Conservation (phyloP, 2,888 invertebrate species). For the Coecobrya sp. region DNA sequence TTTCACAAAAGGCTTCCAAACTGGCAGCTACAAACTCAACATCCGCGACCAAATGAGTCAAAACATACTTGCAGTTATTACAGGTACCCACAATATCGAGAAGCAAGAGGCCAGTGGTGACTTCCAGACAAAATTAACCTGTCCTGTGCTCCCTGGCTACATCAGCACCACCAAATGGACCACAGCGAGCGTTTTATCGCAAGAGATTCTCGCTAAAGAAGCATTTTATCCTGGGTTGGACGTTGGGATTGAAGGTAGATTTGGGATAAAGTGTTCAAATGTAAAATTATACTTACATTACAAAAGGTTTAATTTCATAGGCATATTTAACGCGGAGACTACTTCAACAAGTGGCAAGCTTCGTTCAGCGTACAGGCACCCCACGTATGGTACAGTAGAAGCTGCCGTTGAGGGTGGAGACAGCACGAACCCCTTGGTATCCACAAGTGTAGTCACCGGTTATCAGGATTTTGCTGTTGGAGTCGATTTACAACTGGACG, state of each 20-base stretch:
- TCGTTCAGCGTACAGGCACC: slow-evolving; percentile 43
- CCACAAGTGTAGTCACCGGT: slow-evolving; percentile 41
- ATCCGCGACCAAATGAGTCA: slow-evolving; percentile 50
- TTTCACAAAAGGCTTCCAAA: slow-evolving; percentile 78
- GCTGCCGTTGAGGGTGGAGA: slow-evolving; percentile 58
- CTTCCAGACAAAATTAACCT: slow-evolving; percentile 51
- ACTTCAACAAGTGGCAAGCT: slow-evolving; percentile 48
- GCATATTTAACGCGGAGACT: slow-evolving; percentile 51
- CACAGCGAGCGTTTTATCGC: slow-evolving; percentile 63
- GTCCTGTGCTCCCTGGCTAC: slow-evolving; percentile 56
- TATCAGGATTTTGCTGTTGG: slow-evolving; percentile 72
- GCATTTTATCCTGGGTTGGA: slow-evolving; percentile 54
- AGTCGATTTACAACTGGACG: slow-evolving; percentile 56
- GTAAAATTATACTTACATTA: too few relatives aligned
- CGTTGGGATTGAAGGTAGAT: slow-evolving; percentile 59
- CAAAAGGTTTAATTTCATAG: too few relatives aligned
- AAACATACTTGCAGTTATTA: slow-evolving; percentile 47
- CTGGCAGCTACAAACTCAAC: slow-evolving; percentile 58
- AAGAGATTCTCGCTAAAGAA: slow-evolving; percentile 57
- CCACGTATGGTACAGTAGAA: slow-evolving; percentile 51
- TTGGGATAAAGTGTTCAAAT: too few relatives aligned
- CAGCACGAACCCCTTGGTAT: slow-evolving; percentile 42
- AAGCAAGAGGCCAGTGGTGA: slow-evolving; percentile 72
- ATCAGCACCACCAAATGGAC: slow-evolving; percentile 60
- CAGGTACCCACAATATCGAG: slow-evolving; percentile 66